A percentile compares a stretch with the other conserved stretches of the same genome.
Conservation (phyloP, 2,888 invertebrate genomes). For the Drosophila ustulata region DNA sequence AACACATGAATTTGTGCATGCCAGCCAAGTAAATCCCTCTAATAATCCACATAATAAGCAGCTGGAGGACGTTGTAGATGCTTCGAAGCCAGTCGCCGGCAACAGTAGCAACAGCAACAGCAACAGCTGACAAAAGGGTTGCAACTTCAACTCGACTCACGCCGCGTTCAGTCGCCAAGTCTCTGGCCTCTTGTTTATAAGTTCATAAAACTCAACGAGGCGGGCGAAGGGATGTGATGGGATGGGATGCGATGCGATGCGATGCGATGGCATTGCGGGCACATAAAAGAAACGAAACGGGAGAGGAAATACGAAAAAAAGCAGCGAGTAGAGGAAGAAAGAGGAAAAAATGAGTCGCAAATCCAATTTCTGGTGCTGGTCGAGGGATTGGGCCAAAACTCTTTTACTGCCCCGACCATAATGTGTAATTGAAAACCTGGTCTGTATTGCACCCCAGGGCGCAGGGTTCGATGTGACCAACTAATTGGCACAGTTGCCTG, state of each 20-base stretch:
- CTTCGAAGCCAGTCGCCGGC: background rate
- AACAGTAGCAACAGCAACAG: conserved; percentile 10
- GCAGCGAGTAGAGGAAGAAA: background rate
- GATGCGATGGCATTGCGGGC: conserved; percentile 3
- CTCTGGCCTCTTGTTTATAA: conserved; percentile 82
- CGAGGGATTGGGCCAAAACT: conserved; percentile 41
- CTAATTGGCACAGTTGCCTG: conserved; percentile 64
- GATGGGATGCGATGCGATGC: background rate
- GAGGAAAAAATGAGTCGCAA: conserved; percentile 62
- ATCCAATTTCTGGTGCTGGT: conserved; percentile 80
- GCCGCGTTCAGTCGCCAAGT: conserved; percentile 10
- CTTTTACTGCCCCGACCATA: conserved; percentile 62
- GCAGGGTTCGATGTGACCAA: conserved; percentile 36
- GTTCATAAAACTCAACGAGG: conserved; percentile 85
- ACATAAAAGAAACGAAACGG: conserved; percentile 47
- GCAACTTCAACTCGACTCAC: conserved; percentile 32
- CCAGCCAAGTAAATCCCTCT: conserved; percentile 77
- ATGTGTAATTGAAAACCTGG: conserved; percentile 85
- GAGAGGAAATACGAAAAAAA: conserved; percentile 33
- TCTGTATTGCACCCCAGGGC: conserved; percentile 81
- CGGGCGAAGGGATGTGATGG: conserved; percentile 17
- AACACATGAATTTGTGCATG: conserved; percentile 64
- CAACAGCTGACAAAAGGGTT: conserved; percentile 74
- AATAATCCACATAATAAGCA: conserved; percentile 81
- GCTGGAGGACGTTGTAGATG: conserved; percentile 34